These are phyloP conservation scores for Oriolus oriolus DNA, from an alignment of 2,113 vertebrate genomes.

Conservation along the genomic window DNA sequence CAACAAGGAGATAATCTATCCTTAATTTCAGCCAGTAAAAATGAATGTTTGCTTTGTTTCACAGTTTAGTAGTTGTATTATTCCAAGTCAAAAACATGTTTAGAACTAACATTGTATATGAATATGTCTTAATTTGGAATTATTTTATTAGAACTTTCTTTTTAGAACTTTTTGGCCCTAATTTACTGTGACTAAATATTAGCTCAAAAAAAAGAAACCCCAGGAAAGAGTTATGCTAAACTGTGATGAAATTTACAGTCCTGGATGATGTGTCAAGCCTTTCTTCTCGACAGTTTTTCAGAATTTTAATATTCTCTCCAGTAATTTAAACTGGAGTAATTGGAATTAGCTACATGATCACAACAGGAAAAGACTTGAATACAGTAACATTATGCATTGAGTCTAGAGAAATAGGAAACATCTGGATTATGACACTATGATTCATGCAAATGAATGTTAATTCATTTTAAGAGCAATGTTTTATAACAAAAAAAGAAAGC, in stretches of 20 bases:
- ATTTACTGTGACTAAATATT: background rate
- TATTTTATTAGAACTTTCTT: background rate
- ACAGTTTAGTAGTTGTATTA: background rate
- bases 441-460: background rate
- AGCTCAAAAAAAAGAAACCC: background rate
- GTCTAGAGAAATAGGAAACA: background rate
- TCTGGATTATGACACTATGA: background rate
- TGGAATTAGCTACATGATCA: background rate
- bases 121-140: background rate
- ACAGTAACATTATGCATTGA: background rate
- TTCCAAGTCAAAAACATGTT: background rate
- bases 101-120: background rate
- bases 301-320: background rate
- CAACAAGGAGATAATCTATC: background rate
- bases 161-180: background rate
- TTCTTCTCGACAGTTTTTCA: background rate
- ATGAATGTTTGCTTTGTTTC: background rate
- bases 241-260: background rate
- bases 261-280: rapidly evolving
- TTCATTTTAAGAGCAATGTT: background rate
- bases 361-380: background rate
- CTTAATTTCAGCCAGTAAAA: background rate
- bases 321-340: background rate
- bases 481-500: background rate
- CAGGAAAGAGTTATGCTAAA: background rate